A percentile compares a stretch with the other conserved stretches of the same genome.
Conservation (phyloP, 1,140 invertebrate genomes). For the Meloidogyne floridensis region DNA sequence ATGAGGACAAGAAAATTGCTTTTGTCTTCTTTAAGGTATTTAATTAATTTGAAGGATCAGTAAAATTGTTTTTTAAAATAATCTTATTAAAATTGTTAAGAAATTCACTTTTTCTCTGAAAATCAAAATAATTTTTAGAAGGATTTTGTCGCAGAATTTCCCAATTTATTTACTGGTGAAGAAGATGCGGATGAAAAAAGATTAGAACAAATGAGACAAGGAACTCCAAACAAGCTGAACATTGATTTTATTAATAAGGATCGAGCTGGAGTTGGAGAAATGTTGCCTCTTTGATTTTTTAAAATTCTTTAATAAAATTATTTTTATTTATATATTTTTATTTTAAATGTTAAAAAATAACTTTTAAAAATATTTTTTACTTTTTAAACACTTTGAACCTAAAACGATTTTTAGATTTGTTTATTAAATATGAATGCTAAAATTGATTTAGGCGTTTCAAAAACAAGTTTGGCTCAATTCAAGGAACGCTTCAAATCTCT, state of each 20-base stretch:
- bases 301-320: constrained; percentile 22
- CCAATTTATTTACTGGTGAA: constrained; percentile 8
- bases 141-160: constrained; percentile 34
- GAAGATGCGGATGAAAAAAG: constrained; percentile 12
- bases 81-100: too few species aligned
- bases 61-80: neutral
- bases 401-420: neutral
- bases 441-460: constrained; percentile 5
- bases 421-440: constrained; percentile 7
- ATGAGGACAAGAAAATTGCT: constrained; percentile 63
- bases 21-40: constrained; percentile 56
- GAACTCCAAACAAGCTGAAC: constrained; percentile 20
- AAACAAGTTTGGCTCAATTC: constrained; percentile 36
- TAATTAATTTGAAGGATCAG: too few species aligned
- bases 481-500: constrained; percentile 41
- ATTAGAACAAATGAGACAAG: constrained; percentile 1
- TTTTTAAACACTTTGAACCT: neutral
- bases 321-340: neutral
- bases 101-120: too few species aligned
- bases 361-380: too few species aligned
- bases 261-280: constrained; percentile 32
- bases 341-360: neutral
- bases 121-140: constrained; percentile 22
- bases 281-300: constrained; percentile 26
- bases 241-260: constrained; percentile 17